Base-by-base conservation (phyloP, 1,140 invertebrate genomes). In the Drosophila nannoptera region DNA sequence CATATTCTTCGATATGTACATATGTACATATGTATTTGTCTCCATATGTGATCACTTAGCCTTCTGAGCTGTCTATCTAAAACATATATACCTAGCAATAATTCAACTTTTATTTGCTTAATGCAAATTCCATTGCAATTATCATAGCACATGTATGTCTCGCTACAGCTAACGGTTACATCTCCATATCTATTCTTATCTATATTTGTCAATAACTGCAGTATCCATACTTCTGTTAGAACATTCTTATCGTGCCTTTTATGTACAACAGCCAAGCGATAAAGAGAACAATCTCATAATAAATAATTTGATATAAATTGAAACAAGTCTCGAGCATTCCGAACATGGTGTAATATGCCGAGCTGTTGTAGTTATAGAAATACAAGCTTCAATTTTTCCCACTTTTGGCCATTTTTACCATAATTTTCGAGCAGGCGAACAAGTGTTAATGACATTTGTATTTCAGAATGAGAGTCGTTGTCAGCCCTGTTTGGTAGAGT, bases 401-500 rank as follows among this genome's bases (percentile, higher is more conserved):
- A 36, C 7, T 55, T 40, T 52, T 52, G 29, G 40, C 8, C 33
- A 33, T 55, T 46, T 46, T 16, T 22, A 45, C 22, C 36, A 65
- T 32, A 59, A 53, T 29, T 59, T 70, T 78, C 83, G 64, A 62
- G 31, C 69, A 69, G 53, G 56, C 58, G 40, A 43, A 63, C 80
- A 65, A 80, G 81, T 84, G 81, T 84, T 84, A 84, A 86, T 84
- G 80, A 84, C 80, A 84, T 80, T 78, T 80, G 75, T 65, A 48
- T 69, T 48, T 48, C 56, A 55, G 73, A 77, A 73, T 22, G 22
- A 63, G 59, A 77, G 78, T 82, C 69, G 48, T 56, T 45, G 64
- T 64, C 48, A 60, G 60, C 70, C 48, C 38, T 46, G 31, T 56
- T 66, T 31, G 6, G 12, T 6, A 40, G 33, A 62, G 40, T 75